Evolutionary conservation across 2,888 invertebrate species (phyloP).

Genomic region (Glaucopsyche alexis): DNA sequence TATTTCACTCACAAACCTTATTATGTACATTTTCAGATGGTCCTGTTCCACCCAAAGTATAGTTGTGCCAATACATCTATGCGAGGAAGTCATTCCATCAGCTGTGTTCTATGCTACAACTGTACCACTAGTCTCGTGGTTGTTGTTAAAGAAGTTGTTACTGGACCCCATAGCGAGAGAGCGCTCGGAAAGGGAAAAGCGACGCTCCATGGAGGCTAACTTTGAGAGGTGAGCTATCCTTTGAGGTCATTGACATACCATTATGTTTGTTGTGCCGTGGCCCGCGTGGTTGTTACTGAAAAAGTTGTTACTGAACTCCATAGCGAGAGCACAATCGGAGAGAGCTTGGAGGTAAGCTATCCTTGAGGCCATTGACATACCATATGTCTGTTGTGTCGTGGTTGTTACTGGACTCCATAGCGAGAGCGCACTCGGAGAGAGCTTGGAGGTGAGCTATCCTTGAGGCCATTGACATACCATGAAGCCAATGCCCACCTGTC

Average conservation of each 20-base stretch:
- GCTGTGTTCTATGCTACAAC: conserved; percentile 96
- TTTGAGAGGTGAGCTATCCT: conserved; percentile 76
- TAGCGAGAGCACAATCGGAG: conserved; percentile 87
- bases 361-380: no score
- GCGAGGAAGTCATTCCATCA: conserved; percentile 93
- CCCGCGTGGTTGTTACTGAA: conserved; percentile 91
- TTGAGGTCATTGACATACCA: no score
- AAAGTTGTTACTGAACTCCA: conserved; percentile 91
- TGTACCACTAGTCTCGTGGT: conserved; percentile 90
- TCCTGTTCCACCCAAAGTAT: conserved; percentile 93
- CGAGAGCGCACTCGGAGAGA: conserved; percentile 86
- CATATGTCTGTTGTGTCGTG: no score
- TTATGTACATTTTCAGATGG: conserved; percentile 77
- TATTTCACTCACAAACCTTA: no score
- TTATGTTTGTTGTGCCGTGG: no score
- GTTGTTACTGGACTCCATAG: conserved; percentile 91
- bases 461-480: no score
- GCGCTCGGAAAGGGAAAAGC: conserved; percentile 88
- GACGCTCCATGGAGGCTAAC: conserved; percentile 90
- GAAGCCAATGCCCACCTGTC: no score
- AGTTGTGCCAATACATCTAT: conserved; percentile 92
- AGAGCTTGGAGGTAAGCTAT: conserved; percentile 82
- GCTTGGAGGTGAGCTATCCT: conserved; percentile 79
- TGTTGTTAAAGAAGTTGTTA: conserved; percentile 89
- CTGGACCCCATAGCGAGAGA: conserved; percentile 91